Percentiles rank a stretch among this genome's conserved stretches.
Evolutionary conservation across 2,113 vertebrate species (phyloP).

Genomic region (Cynopterus brachyotis): DNA sequence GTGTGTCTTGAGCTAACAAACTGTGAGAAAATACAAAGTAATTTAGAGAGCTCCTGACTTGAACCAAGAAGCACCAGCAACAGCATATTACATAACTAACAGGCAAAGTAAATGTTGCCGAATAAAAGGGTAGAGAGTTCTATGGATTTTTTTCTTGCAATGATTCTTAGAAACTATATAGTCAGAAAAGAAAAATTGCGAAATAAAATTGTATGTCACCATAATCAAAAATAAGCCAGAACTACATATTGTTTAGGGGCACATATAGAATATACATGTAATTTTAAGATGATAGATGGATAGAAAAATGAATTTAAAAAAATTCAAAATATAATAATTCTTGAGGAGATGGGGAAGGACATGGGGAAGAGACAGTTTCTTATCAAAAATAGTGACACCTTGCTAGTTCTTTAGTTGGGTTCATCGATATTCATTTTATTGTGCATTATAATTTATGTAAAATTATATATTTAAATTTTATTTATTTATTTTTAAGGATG

Average conservation of each 20-base stretch:
- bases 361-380: background rate
- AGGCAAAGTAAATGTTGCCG: background rate
- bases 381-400: background rate
- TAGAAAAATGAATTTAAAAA: background rate
- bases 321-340: background rate
- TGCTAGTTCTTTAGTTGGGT: background rate
- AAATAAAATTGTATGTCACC: background rate
- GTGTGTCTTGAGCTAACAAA: background rate
- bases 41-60: background rate
- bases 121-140: background rate
- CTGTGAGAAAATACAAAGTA: background rate
- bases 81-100: background rate
- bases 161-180: background rate
- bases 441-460: background rate
- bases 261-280: background rate
- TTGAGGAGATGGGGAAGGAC: background rate
- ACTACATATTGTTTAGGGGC: background rate
- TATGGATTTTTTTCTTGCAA: too few species aligned
- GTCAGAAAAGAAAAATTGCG: background rate
- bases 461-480: too few species aligned
- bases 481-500: too few species aligned
- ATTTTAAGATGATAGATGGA: background rate
- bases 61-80: background rate
- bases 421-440: background rate
- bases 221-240: background rate